These are phyloP conservation scores for Cartodere bifasciata DNA, from an alignment of 2,888 invertebrate species.

Conservation along the genomic window DNA sequence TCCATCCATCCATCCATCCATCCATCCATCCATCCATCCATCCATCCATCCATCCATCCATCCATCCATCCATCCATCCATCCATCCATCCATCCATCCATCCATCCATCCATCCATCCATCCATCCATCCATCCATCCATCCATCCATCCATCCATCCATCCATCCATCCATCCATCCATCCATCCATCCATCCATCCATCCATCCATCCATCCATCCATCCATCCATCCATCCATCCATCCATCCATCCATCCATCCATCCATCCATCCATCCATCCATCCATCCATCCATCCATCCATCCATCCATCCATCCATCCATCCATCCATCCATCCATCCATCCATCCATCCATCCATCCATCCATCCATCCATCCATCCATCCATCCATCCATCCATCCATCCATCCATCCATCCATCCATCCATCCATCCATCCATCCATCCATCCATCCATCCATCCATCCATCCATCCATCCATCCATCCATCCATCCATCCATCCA, in stretches of 20 bases:
- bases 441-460: constrained; percentile 8
- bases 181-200: constrained; percentile 8
- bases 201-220: constrained; percentile 8
- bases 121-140: constrained; percentile 8
- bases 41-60: constrained; percentile 6
- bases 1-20: constrained; percentile 8
- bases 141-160: constrained; percentile 8
- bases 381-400: constrained; percentile 8
- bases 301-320: constrained; percentile 8
- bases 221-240: constrained; percentile 8
- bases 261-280: constrained; percentile 3
- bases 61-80: constrained; percentile 7
- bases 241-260: constrained; percentile 8
- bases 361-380: constrained; percentile 6
- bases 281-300: constrained; percentile 1
- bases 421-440: constrained; percentile 8
- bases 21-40: constrained; percentile 8
- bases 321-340: constrained; percentile 8
- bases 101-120: constrained; percentile 8
- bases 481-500: constrained; percentile 8
- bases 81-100: constrained; percentile 7
- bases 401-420: constrained; percentile 8
- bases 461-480: constrained; percentile 8
- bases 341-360: constrained; percentile 8
- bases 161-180: constrained; percentile 7